Evolutionary conservation across 1,140 invertebrate species (phyloP).

Genomic region (Araneus ventricosus): DNA sequence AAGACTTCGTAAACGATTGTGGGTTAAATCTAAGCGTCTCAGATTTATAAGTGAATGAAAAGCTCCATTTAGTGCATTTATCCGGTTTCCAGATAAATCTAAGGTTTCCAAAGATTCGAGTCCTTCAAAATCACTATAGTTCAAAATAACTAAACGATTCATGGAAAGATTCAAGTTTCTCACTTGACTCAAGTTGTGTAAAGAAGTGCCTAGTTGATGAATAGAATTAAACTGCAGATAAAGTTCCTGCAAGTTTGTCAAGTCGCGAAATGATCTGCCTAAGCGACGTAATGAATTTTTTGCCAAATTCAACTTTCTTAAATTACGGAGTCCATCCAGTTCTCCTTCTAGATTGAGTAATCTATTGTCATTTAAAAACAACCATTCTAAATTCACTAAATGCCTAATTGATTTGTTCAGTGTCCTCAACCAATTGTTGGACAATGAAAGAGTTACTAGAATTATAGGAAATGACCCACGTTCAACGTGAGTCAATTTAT

Average conservation of each 20-base stretch:
- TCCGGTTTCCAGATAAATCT: conserved; percentile 58
- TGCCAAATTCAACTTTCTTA: conserved; percentile 51
- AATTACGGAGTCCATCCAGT: conserved; percentile 44
- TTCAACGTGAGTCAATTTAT: conserved; percentile 38
- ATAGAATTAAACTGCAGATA: conserved; percentile 66
- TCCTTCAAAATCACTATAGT: not conserved
- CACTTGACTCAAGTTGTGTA: conserved; percentile 28
- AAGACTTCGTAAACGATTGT: conserved; percentile 39
- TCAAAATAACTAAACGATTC: conserved; percentile 39
- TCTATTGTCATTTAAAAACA: conserved; percentile 62
- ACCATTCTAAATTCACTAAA: conserved; percentile 46
- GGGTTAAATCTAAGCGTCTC: conserved; percentile 44
- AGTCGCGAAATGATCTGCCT: conserved; percentile 43
- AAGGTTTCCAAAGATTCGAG: conserved; percentile 40
- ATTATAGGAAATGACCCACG: conserved; percentile 56
- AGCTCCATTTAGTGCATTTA: conserved; percentile 40
- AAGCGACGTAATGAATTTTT: conserved; percentile 32
- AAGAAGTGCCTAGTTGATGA: conserved; percentile 39
- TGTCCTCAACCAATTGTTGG: conserved; percentile 36
- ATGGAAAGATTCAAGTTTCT: conserved; percentile 60
- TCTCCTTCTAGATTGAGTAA: conserved; percentile 61
- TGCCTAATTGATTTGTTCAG: conserved; percentile 56
- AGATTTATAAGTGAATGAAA: conserved; percentile 33
- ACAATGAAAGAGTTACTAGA: conserved; percentile 48
- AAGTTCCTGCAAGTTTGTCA: conserved; percentile 44